These are phyloP conservation scores for Umimayanthus chanpuru DNA, from an alignment of 92 coral and sea anemone genomes.

Conservation along the genomic window DNA sequence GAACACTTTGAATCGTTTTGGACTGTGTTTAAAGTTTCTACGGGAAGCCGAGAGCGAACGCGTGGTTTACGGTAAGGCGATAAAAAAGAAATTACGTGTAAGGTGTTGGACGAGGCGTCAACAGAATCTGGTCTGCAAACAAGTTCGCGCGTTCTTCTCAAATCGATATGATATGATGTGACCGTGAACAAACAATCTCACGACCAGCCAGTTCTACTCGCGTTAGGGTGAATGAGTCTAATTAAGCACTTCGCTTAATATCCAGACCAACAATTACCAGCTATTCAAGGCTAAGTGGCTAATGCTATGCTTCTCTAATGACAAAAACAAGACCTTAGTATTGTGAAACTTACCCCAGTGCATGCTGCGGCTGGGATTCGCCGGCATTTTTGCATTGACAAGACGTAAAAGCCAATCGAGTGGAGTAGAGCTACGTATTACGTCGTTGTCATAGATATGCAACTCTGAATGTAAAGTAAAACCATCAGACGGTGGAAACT, in stretches of 20 bases:
- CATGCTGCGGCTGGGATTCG: slow-evolving; percentile 31
- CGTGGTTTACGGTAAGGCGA: slow-evolving; percentile 43
- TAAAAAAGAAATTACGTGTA: slow-evolving; percentile 11
- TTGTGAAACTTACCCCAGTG: slow-evolving; percentile 41
- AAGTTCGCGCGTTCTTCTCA: slow-evolving; percentile 52
- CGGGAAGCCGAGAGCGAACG: slow-evolving; percentile 51
- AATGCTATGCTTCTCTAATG: slow-evolving; percentile 53
- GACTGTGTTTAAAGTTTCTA: slow-evolving; percentile 35
- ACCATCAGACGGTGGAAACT: slow-evolving; percentile 25
- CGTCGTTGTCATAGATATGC: slow-evolving; percentile 39
- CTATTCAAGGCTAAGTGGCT: slow-evolving; percentile 79
- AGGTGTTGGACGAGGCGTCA: slow-evolving; percentile 42
- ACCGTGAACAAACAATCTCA: slow-evolving; percentile 53
- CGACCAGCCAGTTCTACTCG: slow-evolving; percentile 32
- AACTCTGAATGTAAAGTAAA: slow-evolving; percentile 23
- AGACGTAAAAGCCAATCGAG: slow-evolving; percentile 21
- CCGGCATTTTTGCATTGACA: slow-evolving; percentile 37
- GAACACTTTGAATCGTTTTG: slow-evolving; percentile 43
- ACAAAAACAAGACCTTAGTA: slow-evolving; percentile 41
- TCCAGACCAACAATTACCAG: slow-evolving; percentile 75
- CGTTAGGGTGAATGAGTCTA: slow-evolving; percentile 67
- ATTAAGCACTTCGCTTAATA: slow-evolving; percentile 73
- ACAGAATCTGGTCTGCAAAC: slow-evolving; percentile 46
- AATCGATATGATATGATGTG: slow-evolving; percentile 55
- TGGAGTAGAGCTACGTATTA: not conserved